These are phyloP conservation scores for Plecotus auritus DNA, from an alignment of 2,113 vertebrate species.

Conservation along the genomic window DNA sequence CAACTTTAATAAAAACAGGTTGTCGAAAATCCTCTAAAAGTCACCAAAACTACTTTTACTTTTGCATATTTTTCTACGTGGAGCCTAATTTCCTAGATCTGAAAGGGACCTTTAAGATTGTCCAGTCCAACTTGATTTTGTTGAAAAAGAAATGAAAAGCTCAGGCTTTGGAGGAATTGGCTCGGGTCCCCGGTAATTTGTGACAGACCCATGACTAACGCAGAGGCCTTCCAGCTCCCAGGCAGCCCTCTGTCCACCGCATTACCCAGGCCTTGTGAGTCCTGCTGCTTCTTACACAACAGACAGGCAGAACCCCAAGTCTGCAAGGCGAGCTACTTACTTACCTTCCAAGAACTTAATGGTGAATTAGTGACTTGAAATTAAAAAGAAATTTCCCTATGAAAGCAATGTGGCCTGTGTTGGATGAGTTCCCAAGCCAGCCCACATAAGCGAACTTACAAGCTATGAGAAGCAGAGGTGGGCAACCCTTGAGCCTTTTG, in stretches of 20 bases:
- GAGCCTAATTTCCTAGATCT: neutral
- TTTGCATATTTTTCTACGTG: neutral
- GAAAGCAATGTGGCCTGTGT: neutral
- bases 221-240: conserved; percentile 31
- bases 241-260: conserved; percentile 19
- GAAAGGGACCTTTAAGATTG: neutral
- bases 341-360: conserved; percentile 18
- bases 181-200: neutral
- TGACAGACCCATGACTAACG: conserved; percentile 41
- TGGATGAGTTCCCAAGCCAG: neutral
- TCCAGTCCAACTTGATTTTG: conserved; percentile 28
- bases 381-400: conserved; percentile 45
- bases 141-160: conserved; percentile 40
- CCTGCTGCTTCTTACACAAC: conserved; percentile 20
- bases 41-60: neutral
- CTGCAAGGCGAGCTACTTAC: neutral
- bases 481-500: neutral
- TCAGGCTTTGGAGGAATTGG: neutral
- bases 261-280: conserved; percentile 3
- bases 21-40: conserved; percentile 9
- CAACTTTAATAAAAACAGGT: neutral
- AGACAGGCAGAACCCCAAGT: conserved; percentile 31
- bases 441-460: neutral
- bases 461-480: neutral
- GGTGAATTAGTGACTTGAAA: conserved; percentile 47